phyloP scores from a whole-genome alignment of 2,113 vertebrate genomes.

The Amia ocellicauda region DNA sequence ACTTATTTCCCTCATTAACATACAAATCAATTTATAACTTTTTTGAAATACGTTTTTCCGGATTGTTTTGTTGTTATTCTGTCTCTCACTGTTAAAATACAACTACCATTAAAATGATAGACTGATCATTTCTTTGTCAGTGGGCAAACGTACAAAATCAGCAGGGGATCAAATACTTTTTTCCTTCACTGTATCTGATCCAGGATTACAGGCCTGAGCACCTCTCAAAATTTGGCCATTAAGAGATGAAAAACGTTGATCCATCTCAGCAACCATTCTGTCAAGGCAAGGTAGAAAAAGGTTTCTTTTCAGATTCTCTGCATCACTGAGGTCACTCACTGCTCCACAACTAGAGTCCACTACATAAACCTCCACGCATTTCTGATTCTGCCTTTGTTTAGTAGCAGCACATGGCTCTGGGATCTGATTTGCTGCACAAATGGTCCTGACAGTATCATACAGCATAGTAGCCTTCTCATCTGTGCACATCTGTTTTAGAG shows the following conservation, averaged over 20 bases:
- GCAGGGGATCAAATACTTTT: too few species aligned
- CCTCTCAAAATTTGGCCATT: constrained; percentile 14
- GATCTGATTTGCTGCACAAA: constrained; percentile 14
- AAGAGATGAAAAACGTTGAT: constrained; percentile 12
- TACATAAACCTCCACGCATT: too few species aligned
- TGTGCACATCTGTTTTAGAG: constrained; percentile 10
- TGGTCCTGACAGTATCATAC: constrained; percentile 10
- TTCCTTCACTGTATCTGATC: too few species aligned
- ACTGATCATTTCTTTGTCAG: too few species aligned
- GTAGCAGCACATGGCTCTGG: constrained; percentile 8
- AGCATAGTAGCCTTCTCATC: constrained; percentile 16
- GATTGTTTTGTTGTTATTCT: too few species aligned
- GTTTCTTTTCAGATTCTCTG: constrained; percentile 13
- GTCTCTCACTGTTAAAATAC: too few species aligned
- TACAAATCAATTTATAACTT: too few species aligned
- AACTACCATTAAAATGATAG: too few species aligned
- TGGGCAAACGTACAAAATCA: too few species aligned
- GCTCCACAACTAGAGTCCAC: constrained; percentile 17
- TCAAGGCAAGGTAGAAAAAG: constrained; percentile 12
- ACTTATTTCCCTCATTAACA: too few species aligned
- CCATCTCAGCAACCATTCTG: constrained; percentile 8
- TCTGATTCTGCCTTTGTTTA: constrained; percentile 9
- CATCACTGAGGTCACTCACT: constrained; percentile 13
- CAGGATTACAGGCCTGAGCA: constrained; percentile 12
- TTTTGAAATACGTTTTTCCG: too few species aligned